Evolutionary conservation across 1,140 invertebrate genomes (phyloP).

Genomic region (Halictus rubicundus): DNA sequence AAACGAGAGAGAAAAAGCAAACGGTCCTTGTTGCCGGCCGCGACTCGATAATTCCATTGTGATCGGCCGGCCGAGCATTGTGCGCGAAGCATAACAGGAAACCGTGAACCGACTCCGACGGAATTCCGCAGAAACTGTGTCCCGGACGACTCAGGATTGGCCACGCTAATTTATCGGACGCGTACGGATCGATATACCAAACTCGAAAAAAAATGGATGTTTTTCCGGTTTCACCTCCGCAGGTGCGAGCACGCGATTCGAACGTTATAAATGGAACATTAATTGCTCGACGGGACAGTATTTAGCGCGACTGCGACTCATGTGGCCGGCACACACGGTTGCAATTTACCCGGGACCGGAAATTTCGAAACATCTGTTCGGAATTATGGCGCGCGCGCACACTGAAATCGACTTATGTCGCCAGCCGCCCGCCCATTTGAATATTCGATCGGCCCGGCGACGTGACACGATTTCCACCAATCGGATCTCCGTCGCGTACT

Average conservation of each 20-base stretch:
- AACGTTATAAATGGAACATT: slow-evolving; percentile 1
- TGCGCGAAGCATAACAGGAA: not conserved
- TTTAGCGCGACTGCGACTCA: not conserved
- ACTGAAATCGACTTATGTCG: slow-evolving; percentile 22
- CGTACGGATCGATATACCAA: too few species aligned
- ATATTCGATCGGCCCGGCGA: slow-evolving; percentile 17
- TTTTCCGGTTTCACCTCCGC: too few species aligned
- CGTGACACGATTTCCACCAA: slow-evolving; percentile 3
- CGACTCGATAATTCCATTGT: slow-evolving; percentile 8
- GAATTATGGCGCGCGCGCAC: not conserved
- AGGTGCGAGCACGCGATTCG: not conserved
- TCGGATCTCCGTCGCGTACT: slow-evolving; percentile 49
- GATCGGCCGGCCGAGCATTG: not conserved
- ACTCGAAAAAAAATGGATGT: too few species aligned
- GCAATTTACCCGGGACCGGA: not conserved
- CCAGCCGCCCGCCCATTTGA: slow-evolving; percentile 5
- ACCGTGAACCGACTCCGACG: not conserved
- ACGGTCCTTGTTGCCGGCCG: not conserved
- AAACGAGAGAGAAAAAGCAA: too few species aligned
- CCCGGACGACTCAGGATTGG: not conserved
- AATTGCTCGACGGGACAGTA: not conserved
- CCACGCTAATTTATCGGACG: not conserved
- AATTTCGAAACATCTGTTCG: slow-evolving; percentile 16
- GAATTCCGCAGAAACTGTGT: not conserved
- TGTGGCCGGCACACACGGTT: not conserved